Conservation (phyloP, 2,113 vertebrate genomes). For the Hirundichthys speculiger region DNA sequence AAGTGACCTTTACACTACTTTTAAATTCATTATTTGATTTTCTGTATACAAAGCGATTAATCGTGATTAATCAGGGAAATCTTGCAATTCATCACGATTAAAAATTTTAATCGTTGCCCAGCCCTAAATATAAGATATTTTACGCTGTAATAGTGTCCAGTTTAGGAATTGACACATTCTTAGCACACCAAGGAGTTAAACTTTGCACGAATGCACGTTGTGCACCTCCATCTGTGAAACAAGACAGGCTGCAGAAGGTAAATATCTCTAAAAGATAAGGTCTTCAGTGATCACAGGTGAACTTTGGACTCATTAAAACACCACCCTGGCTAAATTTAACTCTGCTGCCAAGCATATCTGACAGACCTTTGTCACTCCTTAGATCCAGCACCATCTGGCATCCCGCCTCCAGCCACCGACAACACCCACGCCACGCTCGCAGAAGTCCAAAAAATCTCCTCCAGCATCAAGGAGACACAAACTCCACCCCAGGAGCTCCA, state of each 20-base stretch:
- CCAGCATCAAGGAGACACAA: constrained; percentile 41
- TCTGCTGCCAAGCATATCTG: constrained; percentile 37
- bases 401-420: constrained; percentile 4
- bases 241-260: constrained; percentile 20
- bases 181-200: constrained; percentile 18
- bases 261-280: constrained; percentile 43
- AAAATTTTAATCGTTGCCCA: too few species aligned
- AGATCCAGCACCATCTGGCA: constrained; percentile 49
- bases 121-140: too few species aligned
- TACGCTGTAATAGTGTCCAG: too few species aligned
- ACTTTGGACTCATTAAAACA: constrained; percentile 56
- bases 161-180: neutral
- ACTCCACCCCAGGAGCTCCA: constrained; percentile 34
- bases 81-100: too few species aligned
- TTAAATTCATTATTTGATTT: too few species aligned
- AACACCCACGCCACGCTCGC: neutral
- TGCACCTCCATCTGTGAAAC: neutral
- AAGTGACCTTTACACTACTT: too few species aligned
- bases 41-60: too few species aligned
- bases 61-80: too few species aligned
- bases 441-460: constrained; percentile 20
- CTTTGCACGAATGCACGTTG: constrained; percentile 10
- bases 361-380: constrained; percentile 43
- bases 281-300: constrained; percentile 26
- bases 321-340: constrained; percentile 14